Base-by-base conservation (phyloP, 2,797 vertebrate genomes). In the Sus cebifrons region DNA sequence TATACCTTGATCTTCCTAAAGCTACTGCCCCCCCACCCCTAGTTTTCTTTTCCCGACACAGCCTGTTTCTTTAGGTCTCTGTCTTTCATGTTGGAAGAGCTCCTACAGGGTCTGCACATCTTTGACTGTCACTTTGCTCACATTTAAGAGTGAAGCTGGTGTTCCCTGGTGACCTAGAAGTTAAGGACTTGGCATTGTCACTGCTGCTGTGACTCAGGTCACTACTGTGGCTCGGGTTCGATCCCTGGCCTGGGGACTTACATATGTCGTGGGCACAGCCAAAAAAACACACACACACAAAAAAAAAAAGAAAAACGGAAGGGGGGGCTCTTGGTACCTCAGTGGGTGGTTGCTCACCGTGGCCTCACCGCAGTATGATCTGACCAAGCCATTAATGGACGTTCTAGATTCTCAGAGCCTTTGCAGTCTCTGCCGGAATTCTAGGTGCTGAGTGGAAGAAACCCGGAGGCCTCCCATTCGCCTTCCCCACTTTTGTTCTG, bases 1-100 rank as follows among this genome's bases (percentile, higher is more conserved):
- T 36, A 2, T 36, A 13, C 18, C 58, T 13, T 49, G 67, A 18
- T 40, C 40, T 65, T 40, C 11, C 75, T 17, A 16, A 49, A 60
- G 58, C 20, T 7, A 2, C 0, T 1, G 14, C 3, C 5, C 1
- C 7, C 18, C 40, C 14, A 0, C 49, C 17, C 65, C 36, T 36
- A 29, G 4, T 18, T 67, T 93, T 29, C 64, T 65, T 84, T 52
- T 17, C 78, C 9, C n/a, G 7, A 0, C 10, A 17, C 0, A 1
- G 8, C 17, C 23, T n/a, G n/a, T 75, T 58, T 62, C 65, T 10
- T 65, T 13, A 15, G 67, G 67, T 25, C 44, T n/a, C 40, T 40
- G 58, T 25, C 52, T 67, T 15, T 49, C 23, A 0, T 17, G 16
- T 1, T 21, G 44, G 49, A 49, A 49, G 44, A 17, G n/a, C 52